Evolutionary conservation across 1,140 invertebrate species (phyloP).

Genomic region (Onthophagus taurus): DNA sequence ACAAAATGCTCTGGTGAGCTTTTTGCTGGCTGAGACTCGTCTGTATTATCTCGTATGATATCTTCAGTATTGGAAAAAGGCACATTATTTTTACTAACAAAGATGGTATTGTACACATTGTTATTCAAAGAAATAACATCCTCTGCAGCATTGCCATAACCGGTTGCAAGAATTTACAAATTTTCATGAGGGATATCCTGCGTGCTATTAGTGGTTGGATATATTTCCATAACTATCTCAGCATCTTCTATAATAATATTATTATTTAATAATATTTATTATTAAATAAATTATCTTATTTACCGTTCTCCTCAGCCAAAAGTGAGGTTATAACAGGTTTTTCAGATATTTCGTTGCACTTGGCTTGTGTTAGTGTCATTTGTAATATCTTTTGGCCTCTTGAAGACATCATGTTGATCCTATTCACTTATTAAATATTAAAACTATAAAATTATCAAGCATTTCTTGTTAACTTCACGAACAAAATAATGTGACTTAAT

Average conservation of each 20-base stretch:
- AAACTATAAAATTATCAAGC: conserved; percentile 13
- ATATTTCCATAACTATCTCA: conserved; percentile 10
- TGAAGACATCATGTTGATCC: conserved; percentile 10
- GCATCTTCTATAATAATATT: conserved; percentile 12
- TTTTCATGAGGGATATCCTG: conserved; percentile 6
- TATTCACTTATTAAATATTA: conserved; percentile 14
- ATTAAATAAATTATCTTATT: conserved; percentile 14
- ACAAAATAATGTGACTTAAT: conserved; percentile 14
- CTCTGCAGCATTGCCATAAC: conserved; percentile 11
- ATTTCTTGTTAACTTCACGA: conserved; percentile 14
- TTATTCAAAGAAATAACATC: conserved; percentile 16
- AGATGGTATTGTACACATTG: conserved; percentile 9
- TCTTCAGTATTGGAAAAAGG: conserved; percentile 9
- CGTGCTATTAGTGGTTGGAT: conserved; percentile 11
- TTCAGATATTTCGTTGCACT: conserved; percentile 14
- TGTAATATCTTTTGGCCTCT: conserved; percentile 11
- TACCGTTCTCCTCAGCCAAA: conserved; percentile 12
- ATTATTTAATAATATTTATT: conserved; percentile 13
- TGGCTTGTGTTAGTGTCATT: conserved; percentile 8
- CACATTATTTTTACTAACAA: conserved; percentile 13
- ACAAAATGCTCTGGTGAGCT: conserved; percentile 12
- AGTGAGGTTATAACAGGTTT: conserved; percentile 15
- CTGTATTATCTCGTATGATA: conserved; percentile 8
- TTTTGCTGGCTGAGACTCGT: conserved; percentile 12
- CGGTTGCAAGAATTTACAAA: conserved; percentile 12